Conservation (phyloP, 1,140 invertebrate genomes). For the Drosophila virilis region DNA sequence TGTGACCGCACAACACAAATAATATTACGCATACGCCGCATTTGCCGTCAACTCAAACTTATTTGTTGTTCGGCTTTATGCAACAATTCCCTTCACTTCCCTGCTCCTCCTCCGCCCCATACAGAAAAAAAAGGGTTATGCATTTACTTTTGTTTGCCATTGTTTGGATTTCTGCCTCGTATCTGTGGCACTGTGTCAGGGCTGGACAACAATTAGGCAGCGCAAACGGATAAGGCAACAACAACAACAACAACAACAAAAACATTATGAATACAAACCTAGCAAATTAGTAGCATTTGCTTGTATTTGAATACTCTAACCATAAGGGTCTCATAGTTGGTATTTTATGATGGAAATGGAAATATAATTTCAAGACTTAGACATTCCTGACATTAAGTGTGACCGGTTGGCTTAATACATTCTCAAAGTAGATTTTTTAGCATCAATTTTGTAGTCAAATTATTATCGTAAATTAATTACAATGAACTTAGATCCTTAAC, state of each 20-base stretch:
- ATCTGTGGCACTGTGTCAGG: constrained; percentile 73
- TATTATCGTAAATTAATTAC: no score
- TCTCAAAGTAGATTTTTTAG: no score
- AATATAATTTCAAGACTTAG: no score
- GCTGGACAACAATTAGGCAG: constrained; percentile 75
- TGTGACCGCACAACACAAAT: constrained; percentile 58
- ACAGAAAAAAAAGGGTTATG: constrained; percentile 40
- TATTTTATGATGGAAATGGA: no score
- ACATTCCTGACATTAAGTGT: no score
- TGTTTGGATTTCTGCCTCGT: constrained; percentile 36
- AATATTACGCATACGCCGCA: constrained; percentile 79
- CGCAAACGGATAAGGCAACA: constrained; percentile 19
- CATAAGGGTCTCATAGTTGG: background rate
- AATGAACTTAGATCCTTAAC: no score
- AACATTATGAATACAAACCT: constrained; percentile 60
- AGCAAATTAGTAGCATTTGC: constrained; percentile 74
- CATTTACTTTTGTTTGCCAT: constrained; percentile 47
- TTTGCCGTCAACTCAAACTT: constrained; percentile 51
- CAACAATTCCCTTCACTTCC: background rate
- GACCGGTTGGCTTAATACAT: no score
- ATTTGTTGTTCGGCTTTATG: constrained; percentile 55
- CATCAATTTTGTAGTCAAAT: no score
- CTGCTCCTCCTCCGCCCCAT: background rate
- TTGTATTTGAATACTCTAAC: constrained; percentile 44
- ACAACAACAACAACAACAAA: constrained; percentile 11